These are phyloP conservation scores for Epsilonema sp. DNA, from an alignment of 2,888 invertebrate genomes.

Conservation along the genomic window DNA sequence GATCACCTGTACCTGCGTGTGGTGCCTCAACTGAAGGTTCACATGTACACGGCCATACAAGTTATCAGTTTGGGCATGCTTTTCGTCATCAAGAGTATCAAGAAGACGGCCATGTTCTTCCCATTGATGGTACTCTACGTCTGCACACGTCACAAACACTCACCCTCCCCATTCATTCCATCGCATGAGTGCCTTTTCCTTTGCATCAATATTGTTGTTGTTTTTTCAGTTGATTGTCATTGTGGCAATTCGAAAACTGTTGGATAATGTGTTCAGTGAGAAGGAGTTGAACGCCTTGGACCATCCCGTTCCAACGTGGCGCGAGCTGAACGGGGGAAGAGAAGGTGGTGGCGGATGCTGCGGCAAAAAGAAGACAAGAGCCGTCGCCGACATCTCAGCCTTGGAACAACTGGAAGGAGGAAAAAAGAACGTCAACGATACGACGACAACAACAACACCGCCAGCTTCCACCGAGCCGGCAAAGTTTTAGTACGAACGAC, in stretches of 20 bases:
- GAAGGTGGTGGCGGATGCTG: too few relatives aligned
- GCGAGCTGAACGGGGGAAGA: neutral
- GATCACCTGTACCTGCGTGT: slow-evolving; percentile 85
- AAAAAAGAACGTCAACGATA: too few relatives aligned
- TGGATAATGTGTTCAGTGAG: neutral
- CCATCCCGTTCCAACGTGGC: neutral
- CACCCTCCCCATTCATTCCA: too few relatives aligned
- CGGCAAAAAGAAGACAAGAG: too few relatives aligned
- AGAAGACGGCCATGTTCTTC: slow-evolving; percentile 68
- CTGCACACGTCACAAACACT: neutral
- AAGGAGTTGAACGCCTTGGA: neutral
- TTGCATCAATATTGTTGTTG: too few relatives aligned
- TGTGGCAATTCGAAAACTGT: neutral
- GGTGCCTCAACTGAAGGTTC: slow-evolving; percentile 71
- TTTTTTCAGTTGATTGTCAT: slow-evolving; percentile 1
- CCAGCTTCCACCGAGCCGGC: too few relatives aligned
- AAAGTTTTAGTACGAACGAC: too few relatives aligned
- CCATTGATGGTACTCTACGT: slow-evolving; percentile 65
- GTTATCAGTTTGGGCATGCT: slow-evolving; percentile 57
- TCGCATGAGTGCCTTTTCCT: too few relatives aligned
- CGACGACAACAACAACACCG: too few relatives aligned
- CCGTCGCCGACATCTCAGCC: too few relatives aligned
- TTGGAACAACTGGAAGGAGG: too few relatives aligned
- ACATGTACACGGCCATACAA: slow-evolving; percentile 68
- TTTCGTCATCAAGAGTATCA: slow-evolving; percentile 76